These are phyloP conservation scores for Drosophila nigrodunni DNA, from an alignment of 1,140 invertebrate species.

Conservation along the genomic window DNA sequence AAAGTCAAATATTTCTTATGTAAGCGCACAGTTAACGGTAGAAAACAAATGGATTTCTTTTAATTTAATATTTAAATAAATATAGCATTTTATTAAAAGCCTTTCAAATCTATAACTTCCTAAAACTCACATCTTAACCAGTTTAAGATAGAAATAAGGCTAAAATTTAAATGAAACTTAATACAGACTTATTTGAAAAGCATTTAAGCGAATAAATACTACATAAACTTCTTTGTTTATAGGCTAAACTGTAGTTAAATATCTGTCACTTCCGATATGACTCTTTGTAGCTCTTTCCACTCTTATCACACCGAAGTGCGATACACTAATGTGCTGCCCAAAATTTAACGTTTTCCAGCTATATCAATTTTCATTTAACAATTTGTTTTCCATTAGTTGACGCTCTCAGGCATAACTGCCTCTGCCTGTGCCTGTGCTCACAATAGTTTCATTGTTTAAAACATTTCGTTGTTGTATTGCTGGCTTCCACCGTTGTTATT, in stretches of 20 bases:
- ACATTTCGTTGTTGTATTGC: constrained; percentile 6
- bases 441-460: constrained; percentile 53
- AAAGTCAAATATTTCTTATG: not conserved
- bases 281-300: constrained; percentile 6
- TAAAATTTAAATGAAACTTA: not conserved
- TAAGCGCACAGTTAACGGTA: not conserved
- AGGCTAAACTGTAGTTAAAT: constrained; percentile 3
- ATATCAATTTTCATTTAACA: constrained; percentile 67
- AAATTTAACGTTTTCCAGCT: constrained; percentile 40
- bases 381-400: constrained; percentile 71
- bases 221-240: constrained; percentile 18
- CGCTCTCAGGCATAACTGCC: constrained; percentile 29
- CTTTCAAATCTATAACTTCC: no score
- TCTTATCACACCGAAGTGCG: constrained; percentile 18
- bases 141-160: not conserved
- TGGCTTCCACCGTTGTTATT: constrained; percentile 61
- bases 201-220: not conserved
- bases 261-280: constrained; percentile 1
- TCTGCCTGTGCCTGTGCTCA: not conserved
- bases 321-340: constrained; percentile 4
- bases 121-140: no score
- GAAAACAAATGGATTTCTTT: not conserved
- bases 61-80: no score
- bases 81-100: no score
- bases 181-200: not conserved